Base-by-base conservation (phyloP, 37 sponge, comb jelly and placozoan species). In the Spongia lamella region DNA sequence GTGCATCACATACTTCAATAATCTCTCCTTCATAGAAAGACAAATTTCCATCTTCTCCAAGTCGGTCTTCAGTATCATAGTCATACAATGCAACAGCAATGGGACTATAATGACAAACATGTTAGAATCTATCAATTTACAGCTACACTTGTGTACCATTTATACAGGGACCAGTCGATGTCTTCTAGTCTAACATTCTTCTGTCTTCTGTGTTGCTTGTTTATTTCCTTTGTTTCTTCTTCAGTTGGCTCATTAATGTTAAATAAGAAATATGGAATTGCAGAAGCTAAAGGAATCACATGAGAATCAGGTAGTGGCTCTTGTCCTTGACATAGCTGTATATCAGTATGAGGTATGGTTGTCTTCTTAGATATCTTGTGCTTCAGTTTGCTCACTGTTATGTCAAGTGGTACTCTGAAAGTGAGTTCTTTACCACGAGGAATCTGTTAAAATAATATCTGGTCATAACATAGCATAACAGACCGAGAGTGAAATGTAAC, bases 21-120 rank as follows among this genome's bases (percentile, higher is more conserved):
- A 90, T 25, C 36, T 90, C 90, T 31, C 90, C 90, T 54, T 90
- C 90, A 38, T 79, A 76, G 66, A 90, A 90, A 11, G 70, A 58
- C 36, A 90, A 52, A 47, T 65, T 85, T 38, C 60, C 79, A 30
- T 73, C 79, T 51, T 76, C 77, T 7, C 79, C 79, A 14, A 43
- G 70, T 53, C 72, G 78, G 22, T 55, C 83, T 19, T 75, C n/a
- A 7, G 83, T 66, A 33, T 82, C 77, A 43, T 90, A 85, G 72
- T 90, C 90, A 76, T 59, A 90, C 22, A 90, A 49, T 13, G 90
- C 90, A 0, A 85, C 56, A 3, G 86, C 86, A 15, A 85, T 58
- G 25, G 86, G 82, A 38, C 90, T 90, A 67, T 19, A 59, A 2
- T 0, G 26, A 25, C 21, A 67, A 21, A 74, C 34, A 63, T 32